phyloP scores from a whole-genome alignment of 2,113 vertebrate genomes.

The Vimba vimba region DNA sequence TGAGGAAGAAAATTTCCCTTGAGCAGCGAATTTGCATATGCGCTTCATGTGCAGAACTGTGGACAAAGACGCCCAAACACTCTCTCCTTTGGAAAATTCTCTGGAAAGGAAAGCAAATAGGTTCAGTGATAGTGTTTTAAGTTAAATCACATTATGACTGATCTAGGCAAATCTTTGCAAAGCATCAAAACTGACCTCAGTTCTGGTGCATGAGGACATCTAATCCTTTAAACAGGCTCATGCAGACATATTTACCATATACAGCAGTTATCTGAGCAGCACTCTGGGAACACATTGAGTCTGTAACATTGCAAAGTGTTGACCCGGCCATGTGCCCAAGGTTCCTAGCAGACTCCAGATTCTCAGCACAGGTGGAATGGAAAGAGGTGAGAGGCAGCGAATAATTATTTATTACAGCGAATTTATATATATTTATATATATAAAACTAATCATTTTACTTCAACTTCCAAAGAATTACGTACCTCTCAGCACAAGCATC shows the following conservation, averaged over 20 bases:
- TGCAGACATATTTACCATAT: constrained; percentile 1
- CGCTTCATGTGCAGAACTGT: not conserved
- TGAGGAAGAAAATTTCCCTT: not conserved
- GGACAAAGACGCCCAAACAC: not conserved
- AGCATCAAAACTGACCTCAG: not conserved
- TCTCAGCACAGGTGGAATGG: not conserved
- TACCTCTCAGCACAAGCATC: not conserved
- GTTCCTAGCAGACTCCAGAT: constrained; percentile 31
- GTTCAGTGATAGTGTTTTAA: not conserved
- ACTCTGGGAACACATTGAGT: not conserved
- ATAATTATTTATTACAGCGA: not conserved
- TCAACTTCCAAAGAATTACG: not conserved
- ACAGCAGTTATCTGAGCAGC: constrained; percentile 9
- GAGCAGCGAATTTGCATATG: constrained; percentile 12
- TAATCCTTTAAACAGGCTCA: constrained; percentile 2
- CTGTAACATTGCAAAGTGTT: not conserved
- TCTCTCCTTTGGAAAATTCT: not conserved
- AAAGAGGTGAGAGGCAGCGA: constrained; percentile 8
- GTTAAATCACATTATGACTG: not conserved
- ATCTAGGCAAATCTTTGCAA: constrained; percentile 9
- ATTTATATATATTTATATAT: not conserved
- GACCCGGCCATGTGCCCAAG: not conserved
- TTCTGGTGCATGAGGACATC: not conserved
- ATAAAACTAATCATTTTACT: not conserved
- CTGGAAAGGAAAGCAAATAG: not conserved